These are phyloP conservation scores for Ascaphus truei DNA, from an alignment of 2,113 vertebrate genomes.

Conservation along the genomic window DNA sequence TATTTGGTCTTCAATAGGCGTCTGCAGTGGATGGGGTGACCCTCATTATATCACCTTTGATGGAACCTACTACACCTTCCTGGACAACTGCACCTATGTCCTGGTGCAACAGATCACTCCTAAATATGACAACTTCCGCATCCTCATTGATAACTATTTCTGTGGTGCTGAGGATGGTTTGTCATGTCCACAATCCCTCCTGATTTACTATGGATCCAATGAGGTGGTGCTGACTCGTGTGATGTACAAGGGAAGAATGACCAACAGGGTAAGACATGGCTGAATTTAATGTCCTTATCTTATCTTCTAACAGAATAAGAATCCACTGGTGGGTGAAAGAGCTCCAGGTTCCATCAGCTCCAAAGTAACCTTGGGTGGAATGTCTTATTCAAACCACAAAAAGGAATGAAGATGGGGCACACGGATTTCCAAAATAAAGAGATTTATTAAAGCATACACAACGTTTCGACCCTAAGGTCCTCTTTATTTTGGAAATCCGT, in stretches of 20 bases:
- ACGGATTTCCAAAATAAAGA: too few relatives aligned
- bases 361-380: too few relatives aligned
- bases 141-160: constrained; percentile 68
- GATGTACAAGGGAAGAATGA: constrained; percentile 38
- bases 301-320: too few relatives aligned
- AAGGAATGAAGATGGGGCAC: too few relatives aligned
- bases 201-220: constrained; percentile 61
- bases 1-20: too few relatives aligned
- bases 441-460: too few relatives aligned
- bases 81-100: constrained; percentile 78
- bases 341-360: too few relatives aligned
- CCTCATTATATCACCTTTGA: constrained; percentile 83
- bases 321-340: too few relatives aligned
- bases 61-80: constrained; percentile 73
- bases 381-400: too few relatives aligned
- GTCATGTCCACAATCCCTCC: constrained; percentile 70
- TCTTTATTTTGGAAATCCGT: too few relatives aligned
- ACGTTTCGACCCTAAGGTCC: too few relatives aligned
- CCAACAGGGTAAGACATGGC: constrained; percentile 66
- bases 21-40: constrained; percentile 76
- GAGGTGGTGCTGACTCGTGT: constrained; percentile 61
- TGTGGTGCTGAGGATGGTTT: constrained; percentile 55
- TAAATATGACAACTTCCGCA: constrained; percentile 63
- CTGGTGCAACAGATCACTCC: constrained; percentile 77
- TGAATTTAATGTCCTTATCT: neutral